Evolutionary conservation across 2,888 invertebrate species (phyloP).

Genomic region (Dastarcus helophoroides): DNA sequence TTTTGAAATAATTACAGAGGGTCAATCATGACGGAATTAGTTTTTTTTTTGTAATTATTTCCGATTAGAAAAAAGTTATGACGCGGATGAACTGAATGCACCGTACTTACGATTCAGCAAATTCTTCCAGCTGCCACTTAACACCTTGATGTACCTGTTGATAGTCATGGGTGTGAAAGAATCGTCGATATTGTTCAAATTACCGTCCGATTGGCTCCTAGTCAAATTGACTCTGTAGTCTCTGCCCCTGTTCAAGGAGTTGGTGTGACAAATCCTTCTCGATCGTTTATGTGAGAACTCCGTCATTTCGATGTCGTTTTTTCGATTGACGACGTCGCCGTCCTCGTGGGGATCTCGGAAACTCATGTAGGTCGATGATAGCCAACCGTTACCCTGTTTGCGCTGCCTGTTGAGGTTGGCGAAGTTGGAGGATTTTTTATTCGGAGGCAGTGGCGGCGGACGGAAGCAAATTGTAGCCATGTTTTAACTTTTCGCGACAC

Average conservation of each 20-base stretch:
- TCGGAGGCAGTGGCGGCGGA: constrained; percentile 47
- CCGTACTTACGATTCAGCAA: constrained; percentile 62
- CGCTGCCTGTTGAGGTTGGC: too few species aligned
- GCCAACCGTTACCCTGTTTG: constrained; percentile 26
- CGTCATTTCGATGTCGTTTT: constrained; percentile 26
- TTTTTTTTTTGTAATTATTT: too few species aligned
- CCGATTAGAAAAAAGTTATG: too few species aligned
- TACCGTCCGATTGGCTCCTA: constrained; percentile 62
- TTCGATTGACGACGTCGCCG: constrained; percentile 28
- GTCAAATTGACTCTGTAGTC: constrained; percentile 37
- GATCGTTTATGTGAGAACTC: constrained; percentile 20
- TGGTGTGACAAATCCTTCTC: constrained; percentile 35
- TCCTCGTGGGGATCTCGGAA: constrained; percentile 46
- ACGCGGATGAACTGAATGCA: too few species aligned
- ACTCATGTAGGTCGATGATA: constrained; percentile 45
- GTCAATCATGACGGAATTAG: too few species aligned
- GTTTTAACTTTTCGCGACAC: too few species aligned
- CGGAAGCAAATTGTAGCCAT: constrained; percentile 48
- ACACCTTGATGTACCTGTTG: constrained; percentile 61
- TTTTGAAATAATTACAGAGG: too few species aligned
- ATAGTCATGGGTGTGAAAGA: constrained; percentile 34
- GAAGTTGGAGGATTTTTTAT: constrained; percentile 37
- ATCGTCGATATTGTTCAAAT: constrained; percentile 38
- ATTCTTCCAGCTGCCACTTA: constrained; percentile 73
- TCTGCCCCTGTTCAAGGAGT: constrained; percentile 34